Conservation (phyloP, 1,140 invertebrate genomes). For the Palaemon carinicauda region DNA sequence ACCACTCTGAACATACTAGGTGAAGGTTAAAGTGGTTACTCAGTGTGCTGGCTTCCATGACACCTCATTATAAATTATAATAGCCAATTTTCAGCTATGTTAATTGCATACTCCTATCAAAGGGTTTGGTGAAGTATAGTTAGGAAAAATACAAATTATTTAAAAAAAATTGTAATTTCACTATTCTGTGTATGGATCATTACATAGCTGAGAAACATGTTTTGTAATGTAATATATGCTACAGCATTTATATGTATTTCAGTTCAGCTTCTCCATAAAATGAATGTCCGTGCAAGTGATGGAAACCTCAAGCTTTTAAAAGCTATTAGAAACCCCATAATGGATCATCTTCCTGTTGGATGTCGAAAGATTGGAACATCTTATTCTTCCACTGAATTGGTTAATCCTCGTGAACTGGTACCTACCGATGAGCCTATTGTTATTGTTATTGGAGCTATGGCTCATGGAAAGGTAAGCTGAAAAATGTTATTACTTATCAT, state of each 20-base stretch:
- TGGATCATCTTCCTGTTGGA: conserved; percentile 93
- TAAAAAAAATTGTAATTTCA: too few species aligned
- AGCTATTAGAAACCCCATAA: conserved; percentile 97
- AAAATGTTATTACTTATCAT: too few species aligned
- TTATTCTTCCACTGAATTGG: conserved; percentile 81
- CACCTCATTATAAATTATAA: too few species aligned
- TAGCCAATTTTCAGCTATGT: too few species aligned
- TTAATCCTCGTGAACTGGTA: conserved; percentile 82
- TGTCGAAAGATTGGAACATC: conserved; percentile 91
- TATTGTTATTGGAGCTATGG: conserved; percentile 95
- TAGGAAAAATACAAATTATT: too few species aligned
- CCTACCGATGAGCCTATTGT: conserved; percentile 84
- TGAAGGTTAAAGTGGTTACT: too few species aligned
- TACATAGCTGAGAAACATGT: background rate
- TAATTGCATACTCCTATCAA: too few species aligned
- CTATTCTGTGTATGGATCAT: too few species aligned
- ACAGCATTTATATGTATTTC: conserved; percentile 64
- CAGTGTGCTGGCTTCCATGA: too few species aligned
- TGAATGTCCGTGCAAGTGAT: conserved; percentile 88
- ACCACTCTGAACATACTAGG: too few species aligned
- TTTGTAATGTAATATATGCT: background rate
- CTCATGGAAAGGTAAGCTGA: conserved; percentile 83
- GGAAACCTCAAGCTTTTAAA: conserved; percentile 90
- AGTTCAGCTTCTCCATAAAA: conserved; percentile 97
- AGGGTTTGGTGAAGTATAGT: too few species aligned